Conservation (phyloP, 2,113 vertebrate genomes). For the Pollimyrus isidori region DNA sequence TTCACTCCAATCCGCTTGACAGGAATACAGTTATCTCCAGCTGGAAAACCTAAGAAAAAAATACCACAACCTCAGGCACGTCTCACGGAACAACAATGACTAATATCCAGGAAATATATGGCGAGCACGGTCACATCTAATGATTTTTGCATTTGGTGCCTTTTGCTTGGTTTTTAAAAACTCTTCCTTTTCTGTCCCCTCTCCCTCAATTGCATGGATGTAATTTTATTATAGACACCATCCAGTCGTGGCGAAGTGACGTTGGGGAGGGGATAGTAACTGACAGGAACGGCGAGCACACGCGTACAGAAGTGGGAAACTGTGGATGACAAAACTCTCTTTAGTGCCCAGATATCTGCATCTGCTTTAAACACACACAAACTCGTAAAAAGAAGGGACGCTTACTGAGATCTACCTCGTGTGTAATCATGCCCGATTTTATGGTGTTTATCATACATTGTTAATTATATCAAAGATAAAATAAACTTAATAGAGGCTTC, state of each 20-base stretch:
- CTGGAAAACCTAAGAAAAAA: conserved; percentile 22
- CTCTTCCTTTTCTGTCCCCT: conserved; percentile 11
- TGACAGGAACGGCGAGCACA: conserved; percentile 14
- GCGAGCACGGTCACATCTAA: not conserved
- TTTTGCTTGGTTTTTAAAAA: not conserved
- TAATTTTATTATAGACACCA: conserved; percentile 33
- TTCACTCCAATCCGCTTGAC: conserved; percentile 22
- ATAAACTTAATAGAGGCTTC: not conserved
- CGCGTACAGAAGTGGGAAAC: not conserved
- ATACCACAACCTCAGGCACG: conserved; percentile 20
- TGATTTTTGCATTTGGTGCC: not conserved
- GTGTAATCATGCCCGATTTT: not conserved
- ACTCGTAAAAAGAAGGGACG: not conserved
- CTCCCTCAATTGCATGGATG: conserved; percentile 30
- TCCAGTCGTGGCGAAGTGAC: conserved; percentile 36
- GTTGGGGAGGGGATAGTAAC: conserved; percentile 34
- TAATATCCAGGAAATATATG: not conserved
- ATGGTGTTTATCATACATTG: not conserved
- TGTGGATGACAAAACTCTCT: conserved; percentile 3
- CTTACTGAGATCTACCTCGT: not conserved
- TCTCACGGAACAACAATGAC: not conserved
- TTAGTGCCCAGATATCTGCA: not conserved
- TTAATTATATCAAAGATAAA: not conserved
- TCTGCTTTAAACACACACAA: not conserved
- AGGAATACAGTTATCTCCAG: conserved; percentile 21